Evolutionary conservation across 1,140 invertebrate genomes (phyloP), one percentile per base, ranked within the genome.

Genomic region (Orius insidiosus): DNA sequence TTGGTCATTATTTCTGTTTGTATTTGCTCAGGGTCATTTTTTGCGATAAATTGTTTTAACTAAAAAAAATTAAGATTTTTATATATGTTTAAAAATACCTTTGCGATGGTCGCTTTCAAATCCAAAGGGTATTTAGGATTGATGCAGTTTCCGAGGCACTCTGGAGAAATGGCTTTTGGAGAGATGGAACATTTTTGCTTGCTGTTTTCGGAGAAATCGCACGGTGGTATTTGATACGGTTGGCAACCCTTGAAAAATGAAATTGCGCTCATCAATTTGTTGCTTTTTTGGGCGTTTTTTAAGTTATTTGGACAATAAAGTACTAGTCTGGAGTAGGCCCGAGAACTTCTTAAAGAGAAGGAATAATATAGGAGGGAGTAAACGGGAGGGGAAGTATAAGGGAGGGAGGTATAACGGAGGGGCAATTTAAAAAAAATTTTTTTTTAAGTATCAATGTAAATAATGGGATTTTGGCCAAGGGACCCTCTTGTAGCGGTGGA

Each of bases 1-100:
- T 55, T 39, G 4, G 18, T 35, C 31, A 46, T 38, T 6, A 56
- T 51, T 33, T 56, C 55, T 0, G 46, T 46, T 30, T 33, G 46
- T 14, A 41, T 33, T n/a, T 45, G 34, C 33, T 19, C 36, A 31
- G 9, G 45, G 8, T 19, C 11, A 14, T 7, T 31, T 36, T 41
- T 47, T 14, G 19, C 11, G 36, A 37, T 18, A 49, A 10, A 11
- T 9, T 14, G 9, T 45, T 45, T 42, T 46, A 34, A 24, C 38
- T 49, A 31, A 31, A 14, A 45, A 14, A 39, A 14, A 13, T 24
- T 24, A 24, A 24, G 3, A 7, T 24, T 24, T 3, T 24, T 4
- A 24, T 24, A 24, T 32, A 8, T 7, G 11, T n/a, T 46, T 34
- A 33, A 32, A 33, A 3, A 48, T 48, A 51, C 50, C 50, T 41